A percentile compares a stretch with the other conserved stretches of the same genome.
Evolutionary conservation across 2,888 invertebrate species (phyloP).

Genomic region (Phytoseiulus persimilis): DNA sequence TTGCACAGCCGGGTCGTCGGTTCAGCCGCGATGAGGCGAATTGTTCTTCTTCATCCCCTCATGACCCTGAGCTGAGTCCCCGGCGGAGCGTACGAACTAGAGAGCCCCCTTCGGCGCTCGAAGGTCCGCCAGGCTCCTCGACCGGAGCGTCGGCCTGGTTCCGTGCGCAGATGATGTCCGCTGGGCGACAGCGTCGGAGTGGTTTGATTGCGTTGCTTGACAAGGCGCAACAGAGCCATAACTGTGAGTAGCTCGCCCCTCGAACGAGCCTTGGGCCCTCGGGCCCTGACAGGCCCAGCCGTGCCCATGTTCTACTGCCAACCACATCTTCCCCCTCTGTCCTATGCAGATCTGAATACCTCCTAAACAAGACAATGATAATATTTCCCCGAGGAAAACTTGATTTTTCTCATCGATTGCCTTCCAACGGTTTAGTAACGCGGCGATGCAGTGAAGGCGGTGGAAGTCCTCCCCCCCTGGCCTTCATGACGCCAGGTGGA

Average conservation of each 20-base stretch:
- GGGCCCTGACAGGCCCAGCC: too few relatives aligned
- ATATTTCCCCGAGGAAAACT: too few relatives aligned
- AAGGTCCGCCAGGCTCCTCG: neutral
- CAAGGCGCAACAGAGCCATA: conserved; percentile 24
- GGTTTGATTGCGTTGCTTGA: conserved; percentile 36
- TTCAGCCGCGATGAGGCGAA: conserved; percentile 17
- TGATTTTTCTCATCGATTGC: too few relatives aligned
- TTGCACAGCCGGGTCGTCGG: conserved; percentile 13
- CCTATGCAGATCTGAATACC: too few relatives aligned
- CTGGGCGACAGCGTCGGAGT: conserved; percentile 25
- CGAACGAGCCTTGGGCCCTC: neutral
- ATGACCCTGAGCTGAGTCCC: conserved; percentile 34
- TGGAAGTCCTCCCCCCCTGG: conserved; percentile 29
- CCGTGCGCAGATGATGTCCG: conserved; percentile 35
- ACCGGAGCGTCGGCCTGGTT: conserved; percentile 35
- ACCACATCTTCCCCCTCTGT: too few relatives aligned
- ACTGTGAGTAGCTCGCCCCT: conserved; percentile 10
- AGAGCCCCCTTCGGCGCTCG: neutral
- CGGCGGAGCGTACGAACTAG: conserved; percentile 31
- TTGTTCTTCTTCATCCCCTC: neutral
- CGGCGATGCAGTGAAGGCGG: conserved; percentile 37
- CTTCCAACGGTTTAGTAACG: conserved; percentile 19
- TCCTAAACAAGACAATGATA: too few relatives aligned
- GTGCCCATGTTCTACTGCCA: too few relatives aligned
- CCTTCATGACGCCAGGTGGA: conserved; percentile 33